phyloP scores from a whole-genome alignment of 2,888 invertebrate genomes.

The Limenitis camilla region DNA sequence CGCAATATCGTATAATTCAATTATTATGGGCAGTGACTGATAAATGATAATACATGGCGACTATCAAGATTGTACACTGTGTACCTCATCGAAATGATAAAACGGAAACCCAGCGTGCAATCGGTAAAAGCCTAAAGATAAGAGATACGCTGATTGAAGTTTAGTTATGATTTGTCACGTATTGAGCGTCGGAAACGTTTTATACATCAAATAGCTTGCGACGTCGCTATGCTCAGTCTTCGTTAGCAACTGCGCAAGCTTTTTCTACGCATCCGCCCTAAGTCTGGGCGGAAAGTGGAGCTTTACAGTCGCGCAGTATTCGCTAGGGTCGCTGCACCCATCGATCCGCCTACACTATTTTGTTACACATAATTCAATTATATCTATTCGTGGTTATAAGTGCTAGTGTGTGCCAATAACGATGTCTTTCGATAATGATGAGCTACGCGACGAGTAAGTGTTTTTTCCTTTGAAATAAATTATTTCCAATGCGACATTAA shows the following conservation, averaged over 20 bases:
- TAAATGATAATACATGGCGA: too few species aligned
- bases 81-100: too few species aligned
- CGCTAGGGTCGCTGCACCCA: conserved; percentile 41
- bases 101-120: too few species aligned
- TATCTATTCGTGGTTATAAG: conserved; percentile 29
- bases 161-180: background rate
- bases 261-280: conserved; percentile 41
- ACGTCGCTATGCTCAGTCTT: background rate
- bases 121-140: too few species aligned
- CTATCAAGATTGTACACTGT: too few species aligned
- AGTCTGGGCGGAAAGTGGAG: conserved; percentile 45
- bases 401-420: conserved; percentile 39
- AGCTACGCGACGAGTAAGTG: conserved; percentile 83
- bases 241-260: conserved; percentile 29
- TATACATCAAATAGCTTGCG: background rate
- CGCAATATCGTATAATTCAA: too few species aligned
- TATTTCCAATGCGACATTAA: background rate
- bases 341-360: conserved; percentile 44
- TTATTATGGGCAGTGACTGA: too few species aligned
- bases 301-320: conserved; percentile 49
- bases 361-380: conserved; percentile 31
- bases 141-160: background rate
- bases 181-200: background rate
- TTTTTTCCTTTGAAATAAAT: background rate
- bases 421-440: conserved; percentile 79